Base-by-base conservation (phyloP, 2,797 vertebrate species). In the Amniataba percoides region DNA sequence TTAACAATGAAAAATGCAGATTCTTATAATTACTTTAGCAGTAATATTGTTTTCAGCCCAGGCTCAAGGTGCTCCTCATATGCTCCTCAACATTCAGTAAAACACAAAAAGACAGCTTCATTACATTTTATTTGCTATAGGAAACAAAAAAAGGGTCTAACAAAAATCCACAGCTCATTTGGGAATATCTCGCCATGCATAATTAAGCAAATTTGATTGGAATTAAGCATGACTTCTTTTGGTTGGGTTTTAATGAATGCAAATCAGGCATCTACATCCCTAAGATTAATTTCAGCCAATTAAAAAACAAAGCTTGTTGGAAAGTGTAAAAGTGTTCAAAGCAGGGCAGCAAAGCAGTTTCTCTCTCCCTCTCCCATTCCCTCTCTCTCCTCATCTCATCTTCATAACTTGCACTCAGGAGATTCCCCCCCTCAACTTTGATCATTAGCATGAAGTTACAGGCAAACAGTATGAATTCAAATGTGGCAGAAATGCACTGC, bases 1-100 rank as follows among this genome's bases (percentile, higher is more conserved):
- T 99, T 99, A 99, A 99, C 98, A 99, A 99, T 99, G 98, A 99
- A 99, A 99, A 99, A 99, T 99, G 98, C 97, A 99, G 97, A 99
- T 99, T 98, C 96, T 96, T 97, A 96, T 99, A 99, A 99, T 98
- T 97, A 98, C 97, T 98, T 99, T 97, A 98, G 97, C 97, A 96
- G 97, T 97, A 97, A 98, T 97, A 97, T 98, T 98, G 96, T 97
- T 98, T 97, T 96, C 96, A 96, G 95, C 96, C 94, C 93, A 91
- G 95, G 96, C 96, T 98, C 97, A 97, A 99, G 97, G 97, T 99
- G 97, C 96, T 97, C 94, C 93, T 96, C 95, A 92, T 96, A 93
- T 95, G 96, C 97, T 98, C 97, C 96, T 97, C 96, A 97, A 97
- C 96, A 95, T 97, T 97, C 97, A 95, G 96, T 96, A 96, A 96